phyloP scores from a whole-genome alignment of 2,888 invertebrate species.

The Ophion ventricosus region DNA sequence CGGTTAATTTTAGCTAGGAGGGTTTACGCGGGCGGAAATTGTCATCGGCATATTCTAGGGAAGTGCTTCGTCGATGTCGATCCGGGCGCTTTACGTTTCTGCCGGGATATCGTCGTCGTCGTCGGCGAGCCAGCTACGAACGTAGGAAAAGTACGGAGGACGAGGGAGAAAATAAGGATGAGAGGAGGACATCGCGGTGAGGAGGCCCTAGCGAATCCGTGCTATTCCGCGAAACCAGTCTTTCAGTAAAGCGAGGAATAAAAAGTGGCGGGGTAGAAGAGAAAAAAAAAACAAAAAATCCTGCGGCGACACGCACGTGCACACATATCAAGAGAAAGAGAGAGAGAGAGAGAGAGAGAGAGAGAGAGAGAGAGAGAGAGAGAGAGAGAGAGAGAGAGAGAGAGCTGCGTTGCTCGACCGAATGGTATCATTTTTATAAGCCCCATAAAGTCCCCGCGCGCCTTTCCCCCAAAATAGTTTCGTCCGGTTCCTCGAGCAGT shows the following conservation, averaged over 20 bases:
- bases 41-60: not conserved
- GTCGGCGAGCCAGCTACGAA: not conserved
- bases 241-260: slow-evolving; percentile 64
- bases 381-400: no score
- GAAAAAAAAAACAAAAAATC: slow-evolving; percentile 48
- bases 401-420: slow-evolving; percentile 60
- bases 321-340: no score
- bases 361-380: no score
- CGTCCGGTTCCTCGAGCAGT: slow-evolving; percentile 67
- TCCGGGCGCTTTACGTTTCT: not conserved
- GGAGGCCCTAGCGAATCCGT: slow-evolving; percentile 56
- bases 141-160: not conserved
- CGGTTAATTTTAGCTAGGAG: not conserved
- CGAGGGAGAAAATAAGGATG: slow-evolving; percentile 7
- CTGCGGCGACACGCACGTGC: slow-evolving; percentile 41
- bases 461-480: slow-evolving; percentile 69
- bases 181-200: slow-evolving; percentile 24
- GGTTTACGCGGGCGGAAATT: not conserved
- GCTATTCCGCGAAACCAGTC: slow-evolving; percentile 68
- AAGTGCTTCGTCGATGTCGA: not conserved
- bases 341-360: no score
- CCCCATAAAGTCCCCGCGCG: slow-evolving; percentile 77
- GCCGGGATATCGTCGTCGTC: no score
- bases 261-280: slow-evolving; percentile 52
- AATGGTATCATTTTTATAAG: slow-evolving; percentile 80